Conservation (phyloP, 2,113 vertebrate genomes). For the Trachemys scripta region DNA sequence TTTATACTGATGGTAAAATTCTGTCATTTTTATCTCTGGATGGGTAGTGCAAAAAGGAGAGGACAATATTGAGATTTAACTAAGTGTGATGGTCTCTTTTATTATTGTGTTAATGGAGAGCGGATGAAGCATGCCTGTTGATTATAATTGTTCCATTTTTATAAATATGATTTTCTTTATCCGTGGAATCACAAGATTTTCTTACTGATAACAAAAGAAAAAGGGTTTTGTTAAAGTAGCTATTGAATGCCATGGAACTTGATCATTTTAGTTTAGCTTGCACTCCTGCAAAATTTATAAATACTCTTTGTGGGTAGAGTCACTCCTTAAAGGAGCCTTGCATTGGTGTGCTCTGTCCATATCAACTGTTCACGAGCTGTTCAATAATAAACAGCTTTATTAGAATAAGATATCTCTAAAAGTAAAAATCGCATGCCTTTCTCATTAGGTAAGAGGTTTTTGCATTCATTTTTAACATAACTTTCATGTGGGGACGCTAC, state of each 20-base stretch:
- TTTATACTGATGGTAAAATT: not conserved
- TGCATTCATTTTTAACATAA: conserved; percentile 12
- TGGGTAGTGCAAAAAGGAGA: conserved; percentile 7
- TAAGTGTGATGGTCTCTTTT: not conserved
- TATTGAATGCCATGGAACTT: not conserved
- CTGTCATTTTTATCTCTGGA: conserved; percentile 21
- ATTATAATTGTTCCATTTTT: not conserved
- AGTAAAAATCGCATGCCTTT: conserved; percentile 49
- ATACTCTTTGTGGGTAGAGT: not conserved
- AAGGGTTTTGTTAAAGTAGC: not conserved
- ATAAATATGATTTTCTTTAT: not conserved
- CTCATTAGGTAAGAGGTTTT: conserved; percentile 44
- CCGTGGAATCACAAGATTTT: not conserved
- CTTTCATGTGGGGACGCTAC: not conserved
- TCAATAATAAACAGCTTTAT: conserved; percentile 3
- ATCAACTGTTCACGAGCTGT: not conserved
- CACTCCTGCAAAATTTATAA: not conserved
- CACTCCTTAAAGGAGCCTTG: not conserved
- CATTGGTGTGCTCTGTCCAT: not conserved
- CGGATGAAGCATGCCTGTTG: not conserved
- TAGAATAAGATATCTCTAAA: not conserved
- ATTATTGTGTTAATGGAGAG: not conserved
- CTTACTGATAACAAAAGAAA: conserved; percentile 3
- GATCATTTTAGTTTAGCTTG: not conserved
- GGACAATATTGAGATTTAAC: not conserved